These are phyloP conservation scores for Rhombomys opimus DNA, from an alignment of 2,113 vertebrate genomes.

Conservation along the genomic window DNA sequence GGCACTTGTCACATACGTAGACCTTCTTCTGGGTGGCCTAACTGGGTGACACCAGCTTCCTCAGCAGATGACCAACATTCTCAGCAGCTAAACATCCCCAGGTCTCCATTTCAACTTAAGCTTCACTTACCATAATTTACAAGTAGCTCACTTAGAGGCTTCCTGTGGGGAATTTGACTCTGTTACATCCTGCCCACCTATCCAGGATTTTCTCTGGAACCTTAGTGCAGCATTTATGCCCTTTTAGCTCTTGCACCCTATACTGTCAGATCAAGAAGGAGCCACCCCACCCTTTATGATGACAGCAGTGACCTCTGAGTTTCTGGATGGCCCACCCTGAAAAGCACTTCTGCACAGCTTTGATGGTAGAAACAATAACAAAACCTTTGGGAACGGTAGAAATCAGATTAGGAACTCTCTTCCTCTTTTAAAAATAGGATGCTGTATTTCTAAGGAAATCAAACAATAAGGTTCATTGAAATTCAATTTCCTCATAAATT, in stretches of 20 bases:
- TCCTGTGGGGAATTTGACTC: not conserved
- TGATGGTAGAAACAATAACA: not conserved
- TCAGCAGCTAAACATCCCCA: too few species aligned
- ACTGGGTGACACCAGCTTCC: not conserved
- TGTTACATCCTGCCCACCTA: not conserved
- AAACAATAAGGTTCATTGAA: slow-evolving; percentile 1
- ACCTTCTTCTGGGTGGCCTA: not conserved
- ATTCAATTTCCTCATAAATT: not conserved
- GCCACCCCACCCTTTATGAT: not conserved
- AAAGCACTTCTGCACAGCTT: not conserved
- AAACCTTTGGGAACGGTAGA: not conserved
- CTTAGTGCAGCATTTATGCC: not conserved
- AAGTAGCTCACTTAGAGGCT: not conserved
- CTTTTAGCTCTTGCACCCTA: not conserved
- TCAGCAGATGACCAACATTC: not conserved
- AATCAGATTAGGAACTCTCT: not conserved
- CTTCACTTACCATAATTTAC: not conserved
- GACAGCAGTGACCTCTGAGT: not conserved
- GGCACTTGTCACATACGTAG: not conserved
- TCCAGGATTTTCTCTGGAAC: not conserved
- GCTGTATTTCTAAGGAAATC: slow-evolving; percentile 25
- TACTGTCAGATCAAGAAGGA: not conserved
- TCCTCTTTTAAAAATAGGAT: not conserved
- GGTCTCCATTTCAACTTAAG: not conserved
- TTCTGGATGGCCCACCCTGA: not conserved